Evolutionary conservation across 2,888 invertebrate species (phyloP).

Genomic region (Oscheius sp.): DNA sequence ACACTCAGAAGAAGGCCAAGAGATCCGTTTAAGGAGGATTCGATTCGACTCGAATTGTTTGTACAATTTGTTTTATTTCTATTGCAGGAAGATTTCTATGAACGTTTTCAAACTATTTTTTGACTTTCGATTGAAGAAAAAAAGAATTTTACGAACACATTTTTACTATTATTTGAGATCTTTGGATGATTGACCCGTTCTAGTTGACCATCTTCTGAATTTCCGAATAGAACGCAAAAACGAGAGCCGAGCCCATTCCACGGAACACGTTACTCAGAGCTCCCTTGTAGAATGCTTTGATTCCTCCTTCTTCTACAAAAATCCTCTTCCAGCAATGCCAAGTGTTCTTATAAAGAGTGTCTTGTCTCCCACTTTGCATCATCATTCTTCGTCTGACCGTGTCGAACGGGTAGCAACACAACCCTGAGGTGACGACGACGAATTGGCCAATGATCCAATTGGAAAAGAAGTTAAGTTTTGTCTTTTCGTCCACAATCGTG

Average conservation of each 20-base stretch:
- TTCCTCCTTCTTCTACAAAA: slow-evolving; percentile 51
- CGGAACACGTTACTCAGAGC: slow-evolving; percentile 46
- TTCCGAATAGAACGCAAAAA: slow-evolving; percentile 61
- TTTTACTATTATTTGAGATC: background rate
- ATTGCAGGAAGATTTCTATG: background rate
- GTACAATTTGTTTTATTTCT: slow-evolving; percentile 11
- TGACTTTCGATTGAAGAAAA: background rate
- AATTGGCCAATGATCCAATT: slow-evolving; percentile 58
- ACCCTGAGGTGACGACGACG: slow-evolving; percentile 52
- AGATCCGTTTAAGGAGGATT: slow-evolving; percentile 30
- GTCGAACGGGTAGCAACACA: slow-evolving; percentile 89
- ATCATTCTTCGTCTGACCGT: slow-evolving; percentile 91
- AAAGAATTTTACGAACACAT: background rate
- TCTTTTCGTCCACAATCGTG: slow-evolving; percentile 71
- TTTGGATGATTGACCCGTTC: slow-evolving; percentile 18
- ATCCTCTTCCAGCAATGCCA: slow-evolving; percentile 90
- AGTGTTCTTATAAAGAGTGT: slow-evolving; percentile 87
- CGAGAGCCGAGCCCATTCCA: slow-evolving; percentile 58
- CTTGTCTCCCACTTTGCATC: slow-evolving; percentile 94
- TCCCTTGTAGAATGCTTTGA: slow-evolving; percentile 49
- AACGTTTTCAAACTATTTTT: background rate
- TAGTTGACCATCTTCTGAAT: slow-evolving; percentile 35
- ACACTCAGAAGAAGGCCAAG: slow-evolving; percentile 49
- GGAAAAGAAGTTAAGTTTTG: slow-evolving; percentile 52
- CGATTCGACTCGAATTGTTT: slow-evolving; percentile 1